Conservation (phyloP, 2,888 invertebrate species). For the Apamea crenata region DNA sequence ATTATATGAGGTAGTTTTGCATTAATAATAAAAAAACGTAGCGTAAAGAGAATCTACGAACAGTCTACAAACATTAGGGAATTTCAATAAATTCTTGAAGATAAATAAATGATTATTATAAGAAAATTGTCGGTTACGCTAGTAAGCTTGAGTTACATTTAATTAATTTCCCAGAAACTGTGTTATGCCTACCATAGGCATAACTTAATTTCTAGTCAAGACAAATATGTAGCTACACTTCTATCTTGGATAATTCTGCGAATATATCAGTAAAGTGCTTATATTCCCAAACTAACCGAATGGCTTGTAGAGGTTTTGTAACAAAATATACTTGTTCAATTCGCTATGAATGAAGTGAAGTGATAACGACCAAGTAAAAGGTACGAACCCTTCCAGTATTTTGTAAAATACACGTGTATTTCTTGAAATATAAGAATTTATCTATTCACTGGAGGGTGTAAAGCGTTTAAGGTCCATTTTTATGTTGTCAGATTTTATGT, state of each 20-base stretch:
- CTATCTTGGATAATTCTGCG: conserved; percentile 2
- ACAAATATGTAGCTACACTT: neutral
- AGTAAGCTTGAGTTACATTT: neutral
- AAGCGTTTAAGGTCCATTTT: conserved; percentile 10
- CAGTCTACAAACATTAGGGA: neutral
- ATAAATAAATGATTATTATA: conserved; percentile 11
- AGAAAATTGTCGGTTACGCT: neutral
- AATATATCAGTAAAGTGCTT: conserved; percentile 12
- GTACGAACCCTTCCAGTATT: conserved; percentile 17
- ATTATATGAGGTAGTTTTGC: too few species aligned
- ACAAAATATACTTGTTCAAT: conserved; percentile 23
- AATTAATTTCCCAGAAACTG: conserved; percentile 5
- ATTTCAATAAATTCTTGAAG: conserved; percentile 1
- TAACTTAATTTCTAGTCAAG: conserved; percentile 2
- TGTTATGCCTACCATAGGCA: too few species aligned
- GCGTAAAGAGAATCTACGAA: neutral
- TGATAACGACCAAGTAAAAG: conserved; percentile 31
- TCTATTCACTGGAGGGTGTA: conserved; percentile 16
- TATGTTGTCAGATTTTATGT: conserved; percentile 14
- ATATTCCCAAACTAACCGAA: conserved; percentile 7
- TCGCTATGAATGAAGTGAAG: conserved; percentile 15
- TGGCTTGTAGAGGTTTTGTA: conserved; percentile 4
- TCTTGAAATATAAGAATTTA: conserved; percentile 15
- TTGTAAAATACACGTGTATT: conserved; percentile 8
- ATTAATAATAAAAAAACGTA: neutral